Evolutionary conservation across 2,113 vertebrate species (phyloP), one percentile per base, ranked within the genome.

Genomic region (Shinisaurus crocodilurus): DNA sequence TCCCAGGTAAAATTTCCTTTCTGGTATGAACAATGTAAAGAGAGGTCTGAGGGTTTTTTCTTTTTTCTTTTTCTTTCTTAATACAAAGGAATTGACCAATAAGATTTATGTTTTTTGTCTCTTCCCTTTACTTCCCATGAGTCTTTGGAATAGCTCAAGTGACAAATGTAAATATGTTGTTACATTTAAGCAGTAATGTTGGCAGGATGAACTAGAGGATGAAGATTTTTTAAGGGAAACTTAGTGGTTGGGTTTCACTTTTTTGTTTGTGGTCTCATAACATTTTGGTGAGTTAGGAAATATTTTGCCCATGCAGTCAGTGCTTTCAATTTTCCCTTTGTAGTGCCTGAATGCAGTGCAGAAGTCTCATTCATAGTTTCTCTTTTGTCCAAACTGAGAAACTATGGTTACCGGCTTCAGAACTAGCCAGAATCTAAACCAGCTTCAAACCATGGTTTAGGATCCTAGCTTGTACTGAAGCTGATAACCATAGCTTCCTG

Each of bases 1-100:
- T 99, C 99, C 87, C 99, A 99, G 98, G 99, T 99, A 96, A 94
- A 90, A 88, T n/a, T 80, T 67, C 3, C 0, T 90, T 40, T 86
- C 60, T 80, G 16, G 20, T 69, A 54, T 45, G 57, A 54, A 63
- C 3, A 69, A 25, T 80, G 9, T 54, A 79, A 85, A 90, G 25
- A 54, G 18, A 40, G 32, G 6, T 54, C 69, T 86, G 74, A 40
- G 15, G 10, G 6, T 63, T 63, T 2, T 18, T 63, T 5, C 20
- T 81, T 32, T 45, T 82, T 27, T 23, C 40, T 27, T 32, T 12
- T 25, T 20, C 9, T 45, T 74, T 74, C 27, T 67, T 57, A 37
- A 81, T 72, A 57, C 29, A 82, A 54, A 89, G n/a, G 2, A 34
- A 32, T 40, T 6, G 9, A 77, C 32, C 6, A 45, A 48, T 60